These are phyloP conservation scores for Merodon equestris DNA, from an alignment of 2,888 invertebrate genomes.

Conservation along the genomic window DNA sequence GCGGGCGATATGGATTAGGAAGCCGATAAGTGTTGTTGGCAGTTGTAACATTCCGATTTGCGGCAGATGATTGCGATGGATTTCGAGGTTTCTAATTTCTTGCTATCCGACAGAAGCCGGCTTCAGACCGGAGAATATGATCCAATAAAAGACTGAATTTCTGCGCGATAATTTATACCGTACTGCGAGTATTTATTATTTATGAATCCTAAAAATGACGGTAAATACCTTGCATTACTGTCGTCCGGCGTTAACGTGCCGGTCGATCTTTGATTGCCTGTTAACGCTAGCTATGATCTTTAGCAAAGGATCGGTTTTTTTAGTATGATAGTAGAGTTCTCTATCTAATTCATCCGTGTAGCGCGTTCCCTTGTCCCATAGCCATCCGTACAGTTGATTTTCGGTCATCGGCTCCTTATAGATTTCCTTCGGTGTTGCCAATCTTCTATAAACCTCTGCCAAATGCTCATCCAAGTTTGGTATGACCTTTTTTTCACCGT, in stretches of 20 bases:
- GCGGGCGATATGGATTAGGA: conserved; percentile 12
- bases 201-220: too few relatives aligned
- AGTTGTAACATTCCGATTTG: too few relatives aligned
- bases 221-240: too few relatives aligned
- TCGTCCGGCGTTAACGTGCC: too few relatives aligned
- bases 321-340: neutral
- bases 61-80: neutral
- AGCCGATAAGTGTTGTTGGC: too few relatives aligned
- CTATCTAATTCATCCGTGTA: neutral
- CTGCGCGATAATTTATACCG: too few relatives aligned
- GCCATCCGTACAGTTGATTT: neutral
- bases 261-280: neutral
- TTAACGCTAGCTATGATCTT: too few relatives aligned
- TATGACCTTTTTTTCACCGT: neutral
- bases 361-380: neutral
- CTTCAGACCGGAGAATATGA: too few relatives aligned
- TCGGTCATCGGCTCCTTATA: neutral
- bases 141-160: too few relatives aligned
- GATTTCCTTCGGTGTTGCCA: neutral
- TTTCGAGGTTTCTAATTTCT: neutral
- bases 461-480: neutral
- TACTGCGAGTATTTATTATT: too few relatives aligned
- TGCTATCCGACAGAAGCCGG: too few relatives aligned
- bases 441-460: neutral
- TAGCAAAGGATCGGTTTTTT: neutral